Base-by-base conservation (phyloP, 2,888 invertebrate genomes). In the Aleiodes testaceus region DNA sequence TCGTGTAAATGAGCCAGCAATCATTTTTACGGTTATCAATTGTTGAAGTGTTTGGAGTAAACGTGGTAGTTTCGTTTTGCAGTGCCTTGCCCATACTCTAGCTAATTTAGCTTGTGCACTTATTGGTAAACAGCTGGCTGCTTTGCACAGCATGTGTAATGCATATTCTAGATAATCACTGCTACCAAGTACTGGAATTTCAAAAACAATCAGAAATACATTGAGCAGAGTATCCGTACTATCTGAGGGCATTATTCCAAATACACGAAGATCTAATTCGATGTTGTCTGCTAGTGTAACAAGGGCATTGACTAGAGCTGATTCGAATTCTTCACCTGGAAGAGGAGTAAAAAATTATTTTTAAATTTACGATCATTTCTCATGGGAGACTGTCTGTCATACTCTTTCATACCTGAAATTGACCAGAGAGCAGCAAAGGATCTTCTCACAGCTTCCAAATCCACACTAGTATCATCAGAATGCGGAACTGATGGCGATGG, bases 101-200 rank as follows among this genome's bases (percentile, higher is more conserved):
- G 95, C 96, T 66, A 97, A 86, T 81, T 92, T 92, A 1, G 94
- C 95, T 89, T 96, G 95, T 16, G 92, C 93, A 82, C 87, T 77
- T 59, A 94, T 85, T 0, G 95, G 91, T 76, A 97, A 88, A 84
- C 92, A 91, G 66, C 93, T 92, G 0, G 93, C 92, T 0, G 95
- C 94, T 80, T 93, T 92, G 82, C 94, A 95, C 22, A 95, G 86
- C 72, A 93, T 92, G 0, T 96, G 95, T 73, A 96, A 88, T 0
- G 94, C 95, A 45, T 92, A 91, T 86, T 97, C 96, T 79, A 97
- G 87, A 84, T 94, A 96, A 84, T 96, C 95, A 18, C 93, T 93
- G 76, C 92, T 92, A 7, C 92, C 93, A 71, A 92, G 82, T 77
- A 88, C 91, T 1, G 94, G 94, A 79, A 95, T 92, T 86, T 95